Percentiles rank a stretch among this genome's conserved stretches.
Conservation (phyloP, 2,797 vertebrate genomes). For the Rhinichthys osculus region DNA sequence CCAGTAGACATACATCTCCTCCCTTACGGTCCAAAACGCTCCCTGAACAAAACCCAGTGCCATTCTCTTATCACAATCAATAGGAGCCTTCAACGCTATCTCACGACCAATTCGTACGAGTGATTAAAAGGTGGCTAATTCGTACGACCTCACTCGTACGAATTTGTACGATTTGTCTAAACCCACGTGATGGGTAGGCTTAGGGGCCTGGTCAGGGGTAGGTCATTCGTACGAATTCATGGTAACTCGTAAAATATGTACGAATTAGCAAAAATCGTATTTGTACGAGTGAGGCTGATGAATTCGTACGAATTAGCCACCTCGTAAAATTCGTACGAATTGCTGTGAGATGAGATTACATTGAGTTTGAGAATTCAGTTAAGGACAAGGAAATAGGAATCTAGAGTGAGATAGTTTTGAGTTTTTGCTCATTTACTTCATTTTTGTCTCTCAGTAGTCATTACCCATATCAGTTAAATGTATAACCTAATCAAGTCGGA, state of each 20-base stretch:
- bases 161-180: too few relatives aligned
- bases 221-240: too few relatives aligned
- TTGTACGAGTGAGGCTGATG: too few relatives aligned
- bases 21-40: background rate
- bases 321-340: too few relatives aligned
- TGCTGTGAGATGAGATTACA: background rate
- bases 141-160: too few relatives aligned
- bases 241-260: too few relatives aligned
- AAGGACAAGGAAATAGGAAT: background rate
- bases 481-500: background rate
- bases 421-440: background rate
- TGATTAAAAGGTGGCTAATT: too few relatives aligned
- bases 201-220: too few relatives aligned
- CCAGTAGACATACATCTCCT: slow-evolving; percentile 15
- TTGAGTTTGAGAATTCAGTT: slow-evolving; percentile 2
- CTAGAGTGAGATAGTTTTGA: background rate
- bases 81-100: background rate
- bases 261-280: too few relatives aligned
- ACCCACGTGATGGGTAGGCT: too few relatives aligned
- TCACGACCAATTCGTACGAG: too few relatives aligned
- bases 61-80: background rate
- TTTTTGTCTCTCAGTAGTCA: background rate
- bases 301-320: too few relatives aligned
- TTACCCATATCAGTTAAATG: background rate
- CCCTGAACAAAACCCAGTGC: background rate